Evolutionary conservation across 2,113 vertebrate species (phyloP), one percentile per base, ranked within the genome.

Genomic region (Rhagologus leucostigma): DNA sequence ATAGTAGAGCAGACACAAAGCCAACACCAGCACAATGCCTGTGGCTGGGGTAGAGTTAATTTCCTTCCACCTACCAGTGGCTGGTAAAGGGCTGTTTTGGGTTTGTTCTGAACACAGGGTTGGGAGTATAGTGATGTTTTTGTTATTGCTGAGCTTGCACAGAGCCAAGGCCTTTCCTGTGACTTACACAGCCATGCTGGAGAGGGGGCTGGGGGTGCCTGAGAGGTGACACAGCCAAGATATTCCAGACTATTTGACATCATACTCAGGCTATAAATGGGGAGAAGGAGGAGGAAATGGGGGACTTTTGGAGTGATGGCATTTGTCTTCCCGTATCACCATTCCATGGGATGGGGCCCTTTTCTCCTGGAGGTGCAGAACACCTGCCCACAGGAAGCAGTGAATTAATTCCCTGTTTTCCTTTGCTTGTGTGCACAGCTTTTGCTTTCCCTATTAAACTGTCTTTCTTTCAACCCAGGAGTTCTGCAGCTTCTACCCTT

Each of bases 1-100:
- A 13, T 6, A 18, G 4, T 2, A 30, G 23, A 87, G n/a, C 0
- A 0, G 23, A 33, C 46, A 21, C 0, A 0, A 60, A 84, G 18
- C 16, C 17, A 21, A 27, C 2, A 32, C 12, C 15, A n/a, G 35
- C 73, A 24, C 59, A 74, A 8, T 5, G 6, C 41, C 47, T 16
- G 1, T 9, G 39, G 60, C 29, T 67, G 29, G 39, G 39, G 33
- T 12, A 52, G 56, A 46, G 56, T 53, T 47, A 6, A 41, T 41
- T 24, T 71, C 42, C n/a, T 47, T 35, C n/a, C n/a, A n/a, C n/a
- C n/a, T n/a, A n/a, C 50, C 75, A 30, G 16, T 12, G 77, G 33
- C 52, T 67, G 50, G 35, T 33, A 35, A 1, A 1, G 27, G 37
- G 33, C 18, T 59, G 18, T 24, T 82, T 44, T n/a, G 39, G 39